These are phyloP conservation scores for Troglohyphantes excavatus DNA, from an alignment of 2,888 invertebrate species.

Conservation along the genomic window DNA sequence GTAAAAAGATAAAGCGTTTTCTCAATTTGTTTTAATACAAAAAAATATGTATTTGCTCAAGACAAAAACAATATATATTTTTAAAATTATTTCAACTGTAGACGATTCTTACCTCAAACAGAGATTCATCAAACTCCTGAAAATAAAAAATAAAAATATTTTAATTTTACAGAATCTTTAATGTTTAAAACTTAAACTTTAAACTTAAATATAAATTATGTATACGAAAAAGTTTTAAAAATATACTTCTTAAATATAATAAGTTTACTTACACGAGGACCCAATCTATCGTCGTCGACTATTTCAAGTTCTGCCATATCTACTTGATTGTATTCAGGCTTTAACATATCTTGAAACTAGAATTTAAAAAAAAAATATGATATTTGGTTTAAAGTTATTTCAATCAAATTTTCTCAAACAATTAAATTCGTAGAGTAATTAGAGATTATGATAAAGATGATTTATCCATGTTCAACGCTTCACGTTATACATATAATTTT, in stretches of 20 bases:
- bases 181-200: background rate
- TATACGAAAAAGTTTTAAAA: background rate
- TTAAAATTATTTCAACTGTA: background rate
- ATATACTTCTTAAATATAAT: background rate
- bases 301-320: constrained; percentile 97
- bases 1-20: too few species aligned
- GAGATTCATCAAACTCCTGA: constrained; percentile 69
- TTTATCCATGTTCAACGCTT: too few species aligned
- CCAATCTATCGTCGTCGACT: constrained; percentile 85
- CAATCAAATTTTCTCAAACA: too few species aligned
- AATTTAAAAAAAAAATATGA: background rate
- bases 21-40: too few species aligned
- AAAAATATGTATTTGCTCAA: too few species aligned
- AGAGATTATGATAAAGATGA: too few species aligned
- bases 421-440: too few species aligned
- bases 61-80: too few species aligned
- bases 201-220: too few species aligned
- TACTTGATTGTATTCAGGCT: constrained; percentile 97
- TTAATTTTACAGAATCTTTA: too few species aligned
- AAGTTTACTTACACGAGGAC: constrained; percentile 65
- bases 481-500: too few species aligned
- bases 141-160: constrained; percentile 19
- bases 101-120: constrained; percentile 44
- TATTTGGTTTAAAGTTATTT: background rate
- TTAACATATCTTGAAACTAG: constrained; percentile 86